Conservation (phyloP, 2,888 invertebrate species). For the Tetramorium bicarinatum region DNA sequence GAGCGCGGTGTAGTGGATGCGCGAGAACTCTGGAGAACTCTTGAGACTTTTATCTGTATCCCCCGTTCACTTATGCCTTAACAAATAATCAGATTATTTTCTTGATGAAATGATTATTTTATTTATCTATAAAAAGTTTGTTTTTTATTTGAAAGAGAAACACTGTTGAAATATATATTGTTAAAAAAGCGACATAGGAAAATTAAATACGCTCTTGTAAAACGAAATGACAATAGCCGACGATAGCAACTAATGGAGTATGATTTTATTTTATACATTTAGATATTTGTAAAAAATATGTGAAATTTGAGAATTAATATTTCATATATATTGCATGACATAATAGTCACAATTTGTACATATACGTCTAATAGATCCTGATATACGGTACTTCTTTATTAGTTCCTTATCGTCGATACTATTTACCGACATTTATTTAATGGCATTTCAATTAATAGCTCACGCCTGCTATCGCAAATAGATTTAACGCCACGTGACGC, state of each 20-base stretch:
- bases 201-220: neutral
- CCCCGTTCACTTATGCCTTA: conserved; percentile 2
- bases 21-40: conserved; percentile 6
- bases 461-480: conserved; percentile 30
- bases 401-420: neutral
- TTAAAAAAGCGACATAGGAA: neutral
- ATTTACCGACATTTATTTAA: neutral
- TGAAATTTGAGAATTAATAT: conserved; percentile 7
- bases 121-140: neutral
- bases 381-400: neutral
- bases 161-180: neutral
- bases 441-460: conserved; percentile 36
- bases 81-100: conserved; percentile 30
- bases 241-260: neutral
- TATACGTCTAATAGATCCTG: neutral
- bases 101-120: neutral
- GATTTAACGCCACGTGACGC: conserved; percentile 53
- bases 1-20: neutral
- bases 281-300: neutral
- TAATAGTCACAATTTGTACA: neutral
- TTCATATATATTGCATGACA: neutral
- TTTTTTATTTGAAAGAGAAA: neutral
- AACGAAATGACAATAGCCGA: neutral
- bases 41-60: conserved; percentile 28
- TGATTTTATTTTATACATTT: neutral